phyloP scores from a whole-genome alignment of 2,113 vertebrate species.

The Leucoraja erinaceus region DNA sequence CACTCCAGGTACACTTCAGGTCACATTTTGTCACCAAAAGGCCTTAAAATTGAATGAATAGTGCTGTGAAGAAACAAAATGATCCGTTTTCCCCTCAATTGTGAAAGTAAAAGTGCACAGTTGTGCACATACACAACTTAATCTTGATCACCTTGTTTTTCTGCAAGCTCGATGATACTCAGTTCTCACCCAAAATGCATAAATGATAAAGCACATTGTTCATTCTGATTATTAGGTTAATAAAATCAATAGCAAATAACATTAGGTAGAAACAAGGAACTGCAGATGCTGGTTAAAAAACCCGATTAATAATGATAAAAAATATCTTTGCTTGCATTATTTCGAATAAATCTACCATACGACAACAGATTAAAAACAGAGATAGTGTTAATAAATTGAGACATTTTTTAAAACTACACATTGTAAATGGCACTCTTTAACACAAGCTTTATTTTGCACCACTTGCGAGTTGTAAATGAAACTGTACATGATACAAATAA shows the following conservation, averaged over 20 bases:
- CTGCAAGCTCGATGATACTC: neutral
- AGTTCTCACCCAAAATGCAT: neutral
- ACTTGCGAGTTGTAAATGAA: constrained; percentile 46
- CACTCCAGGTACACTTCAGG: constrained; percentile 38
- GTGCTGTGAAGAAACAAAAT: neutral
- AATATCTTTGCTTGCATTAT: neutral
- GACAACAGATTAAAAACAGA: neutral
- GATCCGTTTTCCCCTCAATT: neutral
- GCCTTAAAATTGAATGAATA: neutral
- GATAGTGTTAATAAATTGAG: neutral
- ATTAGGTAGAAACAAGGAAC: neutral
- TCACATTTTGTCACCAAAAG: neutral
- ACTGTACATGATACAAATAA: constrained; percentile 61
- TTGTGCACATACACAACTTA: neutral
- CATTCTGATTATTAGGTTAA: constrained; percentile 16
- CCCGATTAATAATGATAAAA: too few relatives aligned
- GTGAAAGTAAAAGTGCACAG: neutral
- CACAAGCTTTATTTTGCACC: constrained; percentile 30
- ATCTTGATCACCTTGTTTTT: neutral
- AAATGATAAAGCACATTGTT: neutral
- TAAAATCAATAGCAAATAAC: neutral
- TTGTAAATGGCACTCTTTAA: constrained; percentile 1
- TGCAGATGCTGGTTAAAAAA: too few relatives aligned
- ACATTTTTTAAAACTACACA: too few relatives aligned
- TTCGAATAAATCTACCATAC: neutral